Base-by-base conservation (phyloP, 2,888 invertebrate genomes). In the Neoascia interrupta region DNA sequence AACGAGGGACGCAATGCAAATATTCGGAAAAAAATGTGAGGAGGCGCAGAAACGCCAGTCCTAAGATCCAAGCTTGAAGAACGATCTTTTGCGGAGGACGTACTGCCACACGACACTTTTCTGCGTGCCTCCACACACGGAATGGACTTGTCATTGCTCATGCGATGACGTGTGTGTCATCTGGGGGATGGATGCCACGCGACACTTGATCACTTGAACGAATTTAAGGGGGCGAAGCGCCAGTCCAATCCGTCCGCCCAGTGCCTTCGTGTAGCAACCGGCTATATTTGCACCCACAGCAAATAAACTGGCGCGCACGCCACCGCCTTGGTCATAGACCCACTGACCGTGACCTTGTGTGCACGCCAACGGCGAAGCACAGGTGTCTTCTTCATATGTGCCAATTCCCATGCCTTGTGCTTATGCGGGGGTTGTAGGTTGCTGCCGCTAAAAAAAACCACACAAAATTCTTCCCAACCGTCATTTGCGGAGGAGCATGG, bases 141-240 rank as follows among this genome's bases (percentile, higher is more conserved):
- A 63, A 39, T 39, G 63, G 70, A 54, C 70, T 49, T 49, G n/a
- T 26, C 37, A 54, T 47, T 45, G 47, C 34, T 47, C 31, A 23
- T 11, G 6, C 15, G 49, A 34, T 26, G 60, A 49, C 75, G 41
- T 41, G 28, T 45, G 18, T 37, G 61, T 69, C 75, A 69, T 69
- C 75, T 19, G 75, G 63, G 75, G 75, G 69, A 75, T 75, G 75
- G 63, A 75, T 75, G 75, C 75, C 75, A 69, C 69, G 69, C 75
- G 75, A 75, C 69, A 69, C 54, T 60, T 74, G 73, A 74, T 68
- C 74, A 45, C 18, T 66, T 23, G 18, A 16, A 36, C 13, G 15
- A 63, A 49, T 56, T 73, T 56, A 63, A 75, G 69, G 75, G 75
- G 75, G 75, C 69, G 69, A 54, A 61, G 61, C 61, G 56, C 74